Conservation (phyloP, 2,888 invertebrate genomes). For the Acanthococcus lagerstroemiae region DNA sequence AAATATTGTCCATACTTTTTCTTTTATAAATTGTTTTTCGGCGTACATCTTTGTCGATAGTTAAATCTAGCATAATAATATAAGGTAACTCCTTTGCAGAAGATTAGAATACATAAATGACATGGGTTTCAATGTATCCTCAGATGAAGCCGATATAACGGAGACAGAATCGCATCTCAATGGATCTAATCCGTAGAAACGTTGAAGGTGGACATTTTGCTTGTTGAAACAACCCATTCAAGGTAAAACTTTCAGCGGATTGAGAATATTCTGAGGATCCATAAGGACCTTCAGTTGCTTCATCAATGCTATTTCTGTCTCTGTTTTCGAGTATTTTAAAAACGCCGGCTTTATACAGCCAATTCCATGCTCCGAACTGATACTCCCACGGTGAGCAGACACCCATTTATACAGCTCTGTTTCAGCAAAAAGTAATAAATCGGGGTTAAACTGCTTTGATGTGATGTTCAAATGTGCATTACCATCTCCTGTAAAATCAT, state of each 20-base stretch:
- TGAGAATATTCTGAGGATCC: slow-evolving; percentile 88
- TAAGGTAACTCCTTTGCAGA: no score
- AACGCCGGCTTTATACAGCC: slow-evolving; percentile 76
- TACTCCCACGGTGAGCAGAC: slow-evolving; percentile 65
- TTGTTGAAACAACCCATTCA: no score
- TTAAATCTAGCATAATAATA: no score
- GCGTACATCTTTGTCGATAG: no score
- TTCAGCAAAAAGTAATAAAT: slow-evolving; percentile 49
- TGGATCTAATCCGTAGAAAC: no score
- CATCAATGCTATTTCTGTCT: slow-evolving; percentile 70
- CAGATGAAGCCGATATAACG: no score
- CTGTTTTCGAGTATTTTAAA: slow-evolving; percentile 64
- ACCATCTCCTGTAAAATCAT: slow-evolving; percentile 70
- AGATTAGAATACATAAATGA: no score
- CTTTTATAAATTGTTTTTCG: no score
- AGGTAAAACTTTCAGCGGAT: slow-evolving; percentile 89
- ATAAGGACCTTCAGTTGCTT: slow-evolving; percentile 65
- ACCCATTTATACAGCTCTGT: slow-evolving; percentile 82
- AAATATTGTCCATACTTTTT: no score
- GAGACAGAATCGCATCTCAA: no score
- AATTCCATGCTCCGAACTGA: slow-evolving; percentile 94
- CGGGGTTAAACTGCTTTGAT: slow-evolving; percentile 45
- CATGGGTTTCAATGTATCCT: no score
- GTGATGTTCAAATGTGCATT: slow-evolving; percentile 85
- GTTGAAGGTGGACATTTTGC: no score